Percentiles rank a stretch among this genome's conserved stretches.
phyloP scores from a whole-genome alignment of 37 sponge, comb jelly and placozoan genomes.

The Cladorhizidae sp. region DNA sequence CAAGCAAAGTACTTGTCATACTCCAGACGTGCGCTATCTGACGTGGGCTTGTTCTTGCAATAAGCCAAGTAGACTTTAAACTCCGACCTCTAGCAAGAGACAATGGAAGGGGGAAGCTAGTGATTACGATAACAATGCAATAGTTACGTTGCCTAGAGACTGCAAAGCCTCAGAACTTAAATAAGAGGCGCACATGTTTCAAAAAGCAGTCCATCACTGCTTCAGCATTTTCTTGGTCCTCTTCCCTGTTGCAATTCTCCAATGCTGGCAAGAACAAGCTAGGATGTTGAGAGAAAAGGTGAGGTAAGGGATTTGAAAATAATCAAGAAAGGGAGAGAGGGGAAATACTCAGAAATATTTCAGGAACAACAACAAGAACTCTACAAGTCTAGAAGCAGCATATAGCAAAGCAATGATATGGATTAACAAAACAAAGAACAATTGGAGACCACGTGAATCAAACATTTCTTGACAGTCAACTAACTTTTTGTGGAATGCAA shows the following conservation, averaged over 20 bases:
- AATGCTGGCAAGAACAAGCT: slow-evolving; percentile 41
- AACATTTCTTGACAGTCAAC: background rate
- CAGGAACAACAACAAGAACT: too few relatives aligned
- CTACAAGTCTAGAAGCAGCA: too few relatives aligned
- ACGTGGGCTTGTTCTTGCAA: slow-evolving; percentile 60
- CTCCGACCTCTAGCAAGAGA: slow-evolving; percentile 3
- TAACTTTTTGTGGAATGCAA: slow-evolving; percentile 48
- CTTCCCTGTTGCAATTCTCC: slow-evolving; percentile 21
- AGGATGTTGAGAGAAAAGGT: background rate
- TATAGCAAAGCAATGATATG: too few relatives aligned
- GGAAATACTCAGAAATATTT: too few relatives aligned
- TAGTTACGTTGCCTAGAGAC: too few relatives aligned
- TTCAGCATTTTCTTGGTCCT: slow-evolving; percentile 26
- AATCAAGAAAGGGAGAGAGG: too few relatives aligned
- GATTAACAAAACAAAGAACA: too few relatives aligned
- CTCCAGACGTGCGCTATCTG: slow-evolving; percentile 23
- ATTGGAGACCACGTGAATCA: too few relatives aligned
- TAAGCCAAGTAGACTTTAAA: slow-evolving; percentile 37
- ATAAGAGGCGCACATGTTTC: slow-evolving; percentile 19
- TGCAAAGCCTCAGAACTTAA: too few relatives aligned
- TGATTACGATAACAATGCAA: background rate
- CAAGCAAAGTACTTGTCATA: slow-evolving; percentile 35
- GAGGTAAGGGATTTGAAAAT: background rate
- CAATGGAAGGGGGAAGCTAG: background rate
- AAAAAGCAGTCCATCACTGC: slow-evolving; percentile 29